Evolutionary conservation across 2,797 vertebrate genomes (phyloP).

Genomic region (Calcarius lapponicus): DNA sequence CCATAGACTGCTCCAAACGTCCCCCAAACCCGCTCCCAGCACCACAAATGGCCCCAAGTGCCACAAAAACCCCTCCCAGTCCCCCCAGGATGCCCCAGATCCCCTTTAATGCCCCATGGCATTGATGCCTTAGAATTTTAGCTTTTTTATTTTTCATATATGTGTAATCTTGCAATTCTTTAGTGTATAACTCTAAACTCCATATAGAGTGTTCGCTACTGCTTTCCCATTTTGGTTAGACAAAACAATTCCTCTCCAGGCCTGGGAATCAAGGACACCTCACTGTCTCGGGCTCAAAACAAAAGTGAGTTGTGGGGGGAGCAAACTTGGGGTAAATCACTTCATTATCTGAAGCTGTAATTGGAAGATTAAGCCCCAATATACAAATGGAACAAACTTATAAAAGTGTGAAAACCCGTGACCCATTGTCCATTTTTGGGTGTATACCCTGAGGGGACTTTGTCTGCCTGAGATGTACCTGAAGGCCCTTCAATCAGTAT

Average conservation of each 20-base stretch:
- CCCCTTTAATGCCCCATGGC: no score
- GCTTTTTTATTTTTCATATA: background rate
- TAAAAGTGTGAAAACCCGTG: background rate
- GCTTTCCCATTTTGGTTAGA: background rate
- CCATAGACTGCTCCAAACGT: no score
- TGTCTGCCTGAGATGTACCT: background rate
- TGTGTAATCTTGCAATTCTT: background rate
- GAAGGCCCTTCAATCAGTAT: no score
- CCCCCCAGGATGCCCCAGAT: no score
- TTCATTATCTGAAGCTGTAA: background rate
- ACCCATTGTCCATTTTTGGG: background rate
- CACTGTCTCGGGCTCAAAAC: background rate
- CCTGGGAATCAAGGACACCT: background rate
- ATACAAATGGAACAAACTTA: background rate
- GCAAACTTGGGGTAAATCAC: background rate
- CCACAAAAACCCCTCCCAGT: no score
- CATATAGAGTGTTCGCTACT: no score
- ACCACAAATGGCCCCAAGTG: no score
- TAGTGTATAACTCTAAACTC: background rate
- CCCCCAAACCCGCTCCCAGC: no score
- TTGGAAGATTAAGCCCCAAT: background rate
- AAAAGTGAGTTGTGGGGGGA: background rate
- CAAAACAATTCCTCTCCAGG: no score
- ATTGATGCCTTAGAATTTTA: background rate
- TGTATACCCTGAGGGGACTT: background rate